A percentile compares a stretch with the other conserved stretches of the same genome.
Evolutionary conservation across 2,797 vertebrate species (phyloP).

Genomic region (Sebastes paucispinis): DNA sequence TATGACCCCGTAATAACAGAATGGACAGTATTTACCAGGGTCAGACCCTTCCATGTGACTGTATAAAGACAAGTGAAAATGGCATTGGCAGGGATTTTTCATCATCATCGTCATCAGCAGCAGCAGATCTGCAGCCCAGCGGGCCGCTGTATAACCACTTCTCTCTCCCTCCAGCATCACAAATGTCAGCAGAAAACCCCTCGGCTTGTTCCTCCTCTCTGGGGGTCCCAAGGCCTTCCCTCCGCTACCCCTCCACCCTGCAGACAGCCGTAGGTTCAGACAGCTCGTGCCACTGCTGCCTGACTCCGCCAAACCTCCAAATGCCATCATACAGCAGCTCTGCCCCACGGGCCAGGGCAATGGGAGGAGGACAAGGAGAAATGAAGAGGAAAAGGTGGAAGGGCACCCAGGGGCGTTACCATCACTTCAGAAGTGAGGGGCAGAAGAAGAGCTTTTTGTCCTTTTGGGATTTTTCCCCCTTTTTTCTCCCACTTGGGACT

Average conservation of each 20-base stretch:
- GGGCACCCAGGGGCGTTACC: not conserved
- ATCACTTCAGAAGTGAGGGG: not conserved
- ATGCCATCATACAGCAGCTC: conserved; percentile 35
- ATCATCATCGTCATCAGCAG: not conserved
- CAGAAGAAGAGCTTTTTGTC: not conserved
- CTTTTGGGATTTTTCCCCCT: not conserved
- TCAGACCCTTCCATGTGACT: conserved; percentile 9
- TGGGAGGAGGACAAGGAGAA: conserved; percentile 1
- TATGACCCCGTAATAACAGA: not conserved
- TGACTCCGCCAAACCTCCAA: conserved; percentile 43
- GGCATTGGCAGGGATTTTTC: not conserved
- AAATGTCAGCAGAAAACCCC: conserved; percentile 73
- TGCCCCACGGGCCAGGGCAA: conserved; percentile 55
- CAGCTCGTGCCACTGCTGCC: conserved; percentile 31
- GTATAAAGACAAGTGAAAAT: conserved; percentile 12
- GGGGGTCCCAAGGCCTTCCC: conserved; percentile 52
- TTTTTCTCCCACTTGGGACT: not conserved
- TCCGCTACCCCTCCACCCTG: conserved; percentile 19
- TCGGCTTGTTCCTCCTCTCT: conserved; percentile 49
- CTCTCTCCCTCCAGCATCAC: conserved; percentile 36
- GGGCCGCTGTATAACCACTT: conserved; percentile 5
- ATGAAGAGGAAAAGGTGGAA: conserved; percentile 19
- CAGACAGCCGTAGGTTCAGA: conserved; percentile 53
- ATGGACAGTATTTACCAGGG: not conserved
- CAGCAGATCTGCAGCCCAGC: conserved; percentile 13